phyloP scores from a whole-genome alignment of 2,113 vertebrate genomes.

The Sprattus sprattus region DNA sequence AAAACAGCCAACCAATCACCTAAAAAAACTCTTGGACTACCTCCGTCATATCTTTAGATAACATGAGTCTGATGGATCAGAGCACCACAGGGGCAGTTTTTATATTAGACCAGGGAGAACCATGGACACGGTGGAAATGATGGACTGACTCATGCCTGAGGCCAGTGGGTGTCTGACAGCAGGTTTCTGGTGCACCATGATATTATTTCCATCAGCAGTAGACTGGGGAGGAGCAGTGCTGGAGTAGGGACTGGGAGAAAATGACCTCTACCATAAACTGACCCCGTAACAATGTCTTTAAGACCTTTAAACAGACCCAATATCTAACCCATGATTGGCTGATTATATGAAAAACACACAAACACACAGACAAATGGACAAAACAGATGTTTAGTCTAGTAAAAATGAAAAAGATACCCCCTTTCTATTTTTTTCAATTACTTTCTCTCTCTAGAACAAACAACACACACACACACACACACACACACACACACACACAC shows the following conservation, averaged over 20 bases:
- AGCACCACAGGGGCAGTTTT: not conserved
- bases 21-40: not conserved
- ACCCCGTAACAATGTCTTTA: not conserved
- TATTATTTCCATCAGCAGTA: not conserved
- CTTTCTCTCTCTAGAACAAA: not conserved
- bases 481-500: not conserved
- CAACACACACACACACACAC: not conserved
- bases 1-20: not conserved
- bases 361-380: not conserved
- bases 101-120: not conserved
- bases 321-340: not conserved
- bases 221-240: not conserved
- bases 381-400: not conserved
- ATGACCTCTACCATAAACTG: not conserved
- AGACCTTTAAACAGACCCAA: not conserved
- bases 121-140: not conserved
- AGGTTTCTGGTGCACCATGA: not conserved
- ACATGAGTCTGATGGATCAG: constrained; percentile 7
- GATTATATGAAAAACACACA: not conserved
- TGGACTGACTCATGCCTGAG: not conserved
- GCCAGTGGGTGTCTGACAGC: not conserved
- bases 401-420: not conserved
- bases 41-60: not conserved
- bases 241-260: not conserved
- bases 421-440: not conserved